Evolutionary conservation across 2,113 vertebrate genomes (phyloP), one percentile per base, ranked within the genome.

Genomic region (Salminus brasiliensis): DNA sequence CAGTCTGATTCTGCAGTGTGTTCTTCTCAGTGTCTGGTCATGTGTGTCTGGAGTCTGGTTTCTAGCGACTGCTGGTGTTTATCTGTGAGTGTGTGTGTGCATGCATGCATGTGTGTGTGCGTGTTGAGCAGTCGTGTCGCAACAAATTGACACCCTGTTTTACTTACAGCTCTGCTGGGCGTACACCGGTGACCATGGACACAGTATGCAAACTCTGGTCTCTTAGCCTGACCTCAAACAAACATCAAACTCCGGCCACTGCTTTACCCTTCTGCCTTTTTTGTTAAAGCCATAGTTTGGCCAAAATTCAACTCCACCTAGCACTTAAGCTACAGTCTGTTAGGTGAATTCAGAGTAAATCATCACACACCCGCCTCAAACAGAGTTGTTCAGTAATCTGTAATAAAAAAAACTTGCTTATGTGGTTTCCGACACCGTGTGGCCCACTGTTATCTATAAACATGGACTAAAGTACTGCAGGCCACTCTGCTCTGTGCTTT

Each of bases 161-260:
- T 21, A 21, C 47, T 49, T 18, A 49, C 47, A 2, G 18, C 47
- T 49, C 2, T 74, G 72, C 59, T 55, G 23, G 25, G 62, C 15
- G 18, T 55, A 34, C 53, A 59, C 55, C 55, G 13, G 62, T 67
- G 63, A 36, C 63, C 23, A 13, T 67, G 63, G 49, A 55, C 34
- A 76, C 43, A 9, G 6, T 25, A 66, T 49, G 52, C 62, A 34
- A 76, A 41, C 73, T 15, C n/a, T n/a, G n/a, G 27, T 18, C 47
- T 21, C 11, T 65, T 1, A 29, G 23, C 8, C 18, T 34, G 36
- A 27, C 3, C 49, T 5, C 13, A 34, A 18, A 65, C 23, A 66
- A 39, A 18, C 23, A 70, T 32, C 4, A n/a, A n/a, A n/a, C 3
- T 23, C 7, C 29, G n/a, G 34, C 30, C 60, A 3, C 29, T 32